A percentile compares a stretch with the other conserved stretches of the same genome.
These are phyloP conservation scores for Petrosia ficiformis DNA, from an alignment of 37 sponge, comb jelly and placozoan genomes.

Conservation along the genomic window DNA sequence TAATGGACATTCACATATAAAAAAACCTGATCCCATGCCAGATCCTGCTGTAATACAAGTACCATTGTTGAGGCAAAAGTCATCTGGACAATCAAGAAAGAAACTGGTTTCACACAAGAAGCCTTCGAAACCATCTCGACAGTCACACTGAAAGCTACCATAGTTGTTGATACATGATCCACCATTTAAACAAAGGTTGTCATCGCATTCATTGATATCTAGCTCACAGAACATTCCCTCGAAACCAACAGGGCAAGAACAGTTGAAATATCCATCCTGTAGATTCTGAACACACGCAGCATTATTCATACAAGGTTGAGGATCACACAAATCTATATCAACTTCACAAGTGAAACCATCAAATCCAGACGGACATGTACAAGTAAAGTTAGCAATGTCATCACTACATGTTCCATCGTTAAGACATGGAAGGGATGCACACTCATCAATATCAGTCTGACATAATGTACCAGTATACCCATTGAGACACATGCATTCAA, in stretches of 20 bases:
- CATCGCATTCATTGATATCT: constrained; percentile 54
- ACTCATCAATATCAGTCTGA: constrained; percentile 16
- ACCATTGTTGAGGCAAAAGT: constrained; percentile 25
- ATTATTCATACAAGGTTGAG: neutral
- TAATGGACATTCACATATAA: constrained; percentile 42
- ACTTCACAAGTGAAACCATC: constrained; percentile 37
- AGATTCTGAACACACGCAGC: constrained; percentile 21
- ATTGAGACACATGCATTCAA: constrained; percentile 35
- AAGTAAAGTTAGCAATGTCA: constrained; percentile 35
- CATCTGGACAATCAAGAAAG: constrained; percentile 30
- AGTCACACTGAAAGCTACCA: constrained; percentile 41
- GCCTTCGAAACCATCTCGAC: constrained; percentile 55
- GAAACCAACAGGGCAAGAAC: constrained; percentile 56
- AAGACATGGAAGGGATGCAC: constrained; percentile 10
- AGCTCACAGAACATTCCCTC: constrained; percentile 45
- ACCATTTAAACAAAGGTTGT: constrained; percentile 47
- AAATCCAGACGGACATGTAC: constrained; percentile 46
- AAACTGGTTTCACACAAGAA: constrained; percentile 34
- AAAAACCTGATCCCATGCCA: constrained; percentile 6
- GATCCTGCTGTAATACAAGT: neutral
- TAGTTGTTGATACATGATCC: constrained; percentile 40
- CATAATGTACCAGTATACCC: constrained; percentile 19
- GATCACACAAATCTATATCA: constrained; percentile 18
- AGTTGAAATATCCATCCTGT: constrained; percentile 30
- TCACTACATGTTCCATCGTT: constrained; percentile 23